Evolutionary conservation across 2,797 vertebrate species (phyloP), one percentile per base, ranked within the genome.

Genomic region (Arremon brunneinucha): DNA sequence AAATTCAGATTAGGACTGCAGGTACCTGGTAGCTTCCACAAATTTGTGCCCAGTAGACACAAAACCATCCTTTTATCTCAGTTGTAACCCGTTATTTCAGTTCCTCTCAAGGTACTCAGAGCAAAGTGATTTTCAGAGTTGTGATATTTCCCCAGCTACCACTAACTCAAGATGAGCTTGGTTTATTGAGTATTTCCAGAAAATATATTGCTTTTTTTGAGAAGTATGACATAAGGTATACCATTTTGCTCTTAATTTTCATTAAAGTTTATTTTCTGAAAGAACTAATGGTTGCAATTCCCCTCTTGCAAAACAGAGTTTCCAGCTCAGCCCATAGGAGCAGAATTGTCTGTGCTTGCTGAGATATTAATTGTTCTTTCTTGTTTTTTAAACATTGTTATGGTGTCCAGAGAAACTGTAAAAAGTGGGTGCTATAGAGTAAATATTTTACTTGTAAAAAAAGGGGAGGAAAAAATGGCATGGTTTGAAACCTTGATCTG

Each of bases 201-300:
- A 37, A 86, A 77, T 68, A 34, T 2, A 2, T 10, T 53, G 11
- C 8, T 32, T 93, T 88, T 94, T 43, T 60, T 77, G 68, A 68
- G 37, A 93, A 70, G 24, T 22, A 46, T 68, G 65, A 34, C 59
- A 11, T 30, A 68, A 77, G n/a, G 41, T 74, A 14, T n/a, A 22
- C 47, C 24, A 17, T 67, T 92, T 82, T 87, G 46, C 52, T 80
- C 83, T 93, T 94, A 83, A 46, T 85, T 89, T 95, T 89, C 2
- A 2, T 71, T 68, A 32, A 85, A 85, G 43, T 72, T 85, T 71
- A 6, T 67, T 64, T 71, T 82, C 56, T 77, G 87, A 49, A 94
- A 56, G 37, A 91, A 93, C 78, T 90, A 80, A 57, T 85, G 57
- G 13, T 64, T 83, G 49, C 46, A 64, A 44, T 94, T 82, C 30